Evolutionary conservation across 1,140 invertebrate genomes (phyloP), one percentile per base, ranked within the genome.

Genomic region (Battus philenor): DNA sequence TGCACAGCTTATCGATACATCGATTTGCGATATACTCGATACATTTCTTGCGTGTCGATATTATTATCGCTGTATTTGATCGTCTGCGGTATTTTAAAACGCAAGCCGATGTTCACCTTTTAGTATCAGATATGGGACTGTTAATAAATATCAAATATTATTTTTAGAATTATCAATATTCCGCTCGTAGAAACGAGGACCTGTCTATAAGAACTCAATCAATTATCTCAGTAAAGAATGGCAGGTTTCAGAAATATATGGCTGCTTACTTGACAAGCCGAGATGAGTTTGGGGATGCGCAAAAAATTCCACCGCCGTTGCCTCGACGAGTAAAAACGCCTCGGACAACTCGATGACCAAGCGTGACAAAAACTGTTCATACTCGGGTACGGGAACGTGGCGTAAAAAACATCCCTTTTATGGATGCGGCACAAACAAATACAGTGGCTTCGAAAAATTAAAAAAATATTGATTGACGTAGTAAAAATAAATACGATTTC

Each of bases 181-280:
- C 2, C 18, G 18, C 18, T 20, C 6, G 2, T 20, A 20, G 63
- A 65, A 69, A 60, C 60, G 50, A 61, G 48, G 18, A 20, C 18
- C 2, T 20, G 71, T 70, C 71, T 70, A 64, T 65, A 58, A 50
- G 61, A 70, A 74, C 74, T 73, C 66, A 72, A 75, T 78, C 76
- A 80, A 83, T 83, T 80, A 78, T 64, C 50, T 41, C 44, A 66
- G 54, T 47, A 51, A 64, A 67, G 57, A 50, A 46, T 51, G 61
- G 52, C 36, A 49, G 50, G 44, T 57, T 59, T 56, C 60, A 59
- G 62, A 73, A 76, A 76, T 74, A 70, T 81, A 78, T 69, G 63
- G 65, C 50, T 59, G 69, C 64, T 27, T 41, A 41, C 24, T 74
- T 69, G 68, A 64, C 63, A 46, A 47, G 54, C 46, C 45, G 59